Evolutionary conservation across 2,888 invertebrate genomes (phyloP).

Genomic region (Podotricha telesiphe): DNA sequence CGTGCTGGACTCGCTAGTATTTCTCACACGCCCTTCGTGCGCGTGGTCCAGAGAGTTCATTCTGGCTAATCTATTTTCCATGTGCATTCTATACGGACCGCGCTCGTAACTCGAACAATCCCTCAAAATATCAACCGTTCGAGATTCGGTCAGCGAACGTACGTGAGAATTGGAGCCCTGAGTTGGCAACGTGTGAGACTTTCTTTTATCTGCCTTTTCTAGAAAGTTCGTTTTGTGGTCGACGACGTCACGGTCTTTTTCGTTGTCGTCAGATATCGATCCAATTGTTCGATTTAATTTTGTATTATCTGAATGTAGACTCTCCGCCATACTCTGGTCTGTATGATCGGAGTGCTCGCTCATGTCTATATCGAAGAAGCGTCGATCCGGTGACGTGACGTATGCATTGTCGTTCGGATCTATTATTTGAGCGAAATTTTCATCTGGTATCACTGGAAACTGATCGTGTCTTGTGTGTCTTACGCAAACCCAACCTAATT

Average conservation of each 20-base stretch:
- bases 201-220: conserved; percentile 65
- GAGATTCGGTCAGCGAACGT: conserved; percentile 87
- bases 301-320: conserved; percentile 66
- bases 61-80: conserved; percentile 65
- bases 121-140: conserved; percentile 85
- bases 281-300: conserved; percentile 55
- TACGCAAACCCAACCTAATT: conserved; percentile 89
- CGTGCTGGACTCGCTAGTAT: conserved; percentile 89
- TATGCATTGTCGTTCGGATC: conserved; percentile 65
- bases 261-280: conserved; percentile 55
- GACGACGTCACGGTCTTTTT: conserved; percentile 65
- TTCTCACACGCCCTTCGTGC: conserved; percentile 74
- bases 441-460: conserved; percentile 89
- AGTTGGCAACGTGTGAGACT: conserved; percentile 83
- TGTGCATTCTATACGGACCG: conserved; percentile 55
- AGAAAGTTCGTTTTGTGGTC: conserved; percentile 56
- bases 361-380: conserved; percentile 67
- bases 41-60: conserved; percentile 74
- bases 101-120: conserved; percentile 70
- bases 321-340: conserved; percentile 74
- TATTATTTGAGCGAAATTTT: conserved; percentile 81
- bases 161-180: conserved; percentile 83
- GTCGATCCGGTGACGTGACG: conserved; percentile 66
- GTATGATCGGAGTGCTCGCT: conserved; percentile 80
- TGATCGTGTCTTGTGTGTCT: conserved; percentile 89